Percentiles rank a stretch among this genome's conserved stretches.
These are phyloP conservation scores for Alviniconcha marisindica DNA, from an alignment of 1,140 invertebrate genomes.

Conservation along the genomic window DNA sequence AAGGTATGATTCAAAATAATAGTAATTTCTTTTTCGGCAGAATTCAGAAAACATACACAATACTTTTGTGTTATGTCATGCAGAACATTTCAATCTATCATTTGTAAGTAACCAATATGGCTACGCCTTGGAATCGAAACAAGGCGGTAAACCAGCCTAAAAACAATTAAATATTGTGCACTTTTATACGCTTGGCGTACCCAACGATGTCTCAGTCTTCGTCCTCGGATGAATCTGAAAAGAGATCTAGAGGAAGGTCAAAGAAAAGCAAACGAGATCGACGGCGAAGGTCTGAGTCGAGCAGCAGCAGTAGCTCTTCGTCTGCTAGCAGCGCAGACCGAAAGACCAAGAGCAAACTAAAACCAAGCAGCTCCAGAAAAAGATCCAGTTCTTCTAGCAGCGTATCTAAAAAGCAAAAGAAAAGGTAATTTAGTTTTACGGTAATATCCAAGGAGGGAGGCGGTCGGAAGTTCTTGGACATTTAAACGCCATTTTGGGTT, in stretches of 20 bases:
- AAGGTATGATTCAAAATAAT: background rate
- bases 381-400: conserved; percentile 24
- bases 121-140: conserved; percentile 36
- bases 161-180: too few relatives aligned
- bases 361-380: background rate
- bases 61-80: background rate
- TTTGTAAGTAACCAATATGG: conserved; percentile 50
- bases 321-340: background rate
- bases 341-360: background rate
- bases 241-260: background rate
- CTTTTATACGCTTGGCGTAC: background rate
- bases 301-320: conserved; percentile 14
- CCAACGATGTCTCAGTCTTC: conserved; percentile 5
- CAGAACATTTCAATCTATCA: background rate
- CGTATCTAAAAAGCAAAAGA: conserved; percentile 14
- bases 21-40: background rate
- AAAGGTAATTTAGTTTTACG: background rate
- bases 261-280: conserved; percentile 27
- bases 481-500: too few relatives aligned
- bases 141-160: conserved; percentile 10
- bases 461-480: background rate
- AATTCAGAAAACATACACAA: background rate
- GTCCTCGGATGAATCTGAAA: background rate
- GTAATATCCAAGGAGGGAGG: background rate
- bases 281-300: background rate